Evolutionary conservation across 2,797 vertebrate species (phyloP), one percentile per base, ranked within the genome.

Genomic region (Rhodeus uyekii): DNA sequence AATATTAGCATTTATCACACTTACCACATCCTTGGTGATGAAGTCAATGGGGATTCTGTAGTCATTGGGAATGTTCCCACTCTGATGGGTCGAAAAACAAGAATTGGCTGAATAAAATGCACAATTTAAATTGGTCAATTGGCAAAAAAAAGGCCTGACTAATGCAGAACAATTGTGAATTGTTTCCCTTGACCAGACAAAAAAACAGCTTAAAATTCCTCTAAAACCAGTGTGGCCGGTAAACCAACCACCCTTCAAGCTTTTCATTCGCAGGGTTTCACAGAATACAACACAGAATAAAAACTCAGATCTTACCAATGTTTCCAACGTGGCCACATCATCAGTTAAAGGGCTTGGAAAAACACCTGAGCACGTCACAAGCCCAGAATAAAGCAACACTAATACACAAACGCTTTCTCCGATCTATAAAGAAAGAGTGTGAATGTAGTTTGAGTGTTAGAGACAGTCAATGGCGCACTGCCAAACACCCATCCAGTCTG

Each of bases 1-100:
- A 39, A 84, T 77, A 63, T 53, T 3, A 32, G 8, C n/a, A 34
- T 3, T 36, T 14, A 14, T 81, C 50, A 75, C 82, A 92, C 94
- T 5, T 90, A 95, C 95, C 94, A 94, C 91, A 84, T 93, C 92
- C 92, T 91, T 93, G 84, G 94, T 92, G 91, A 95, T 93, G 90
- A 91, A 94, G 84, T 83, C 88, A 67, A 96, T 65, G 80, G 93
- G 91, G 89, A 96, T 95, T 87, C 90, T 92, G 93, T 96, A 96
- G 91, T 95, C 94, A 10, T 89, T 92, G 27, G 95, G 95, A 85
- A 96, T 94, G 82, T 95, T 95, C 90, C 95, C 93, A 89, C 93
- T 94, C 95, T 95, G 74, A 6, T 79, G n/a, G 22, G 4, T 67
- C 50, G 7, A 46, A 24, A 38, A 64, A 60, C 53, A 63, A 61